Conservation (phyloP, 2,888 invertebrate species). For the Napeogenes sylphis region DNA sequence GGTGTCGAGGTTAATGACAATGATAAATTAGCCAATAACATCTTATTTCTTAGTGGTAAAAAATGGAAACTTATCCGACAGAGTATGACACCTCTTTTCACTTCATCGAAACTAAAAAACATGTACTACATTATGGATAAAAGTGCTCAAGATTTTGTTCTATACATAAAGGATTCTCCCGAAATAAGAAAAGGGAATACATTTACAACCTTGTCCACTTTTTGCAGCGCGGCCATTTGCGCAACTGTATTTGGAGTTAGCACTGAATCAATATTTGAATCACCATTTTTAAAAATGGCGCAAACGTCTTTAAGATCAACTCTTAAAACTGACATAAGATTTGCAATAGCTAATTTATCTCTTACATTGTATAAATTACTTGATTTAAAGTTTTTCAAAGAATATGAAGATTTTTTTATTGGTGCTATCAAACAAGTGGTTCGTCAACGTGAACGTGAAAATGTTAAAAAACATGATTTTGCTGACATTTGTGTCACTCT, state of each 20-base stretch:
- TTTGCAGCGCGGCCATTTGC: constrained; percentile 40
- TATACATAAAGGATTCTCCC: constrained; percentile 40
- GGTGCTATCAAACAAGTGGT: constrained; percentile 51
- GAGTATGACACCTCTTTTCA: constrained; percentile 55
- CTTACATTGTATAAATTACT: constrained; percentile 35
- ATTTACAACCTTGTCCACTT: constrained; percentile 34
- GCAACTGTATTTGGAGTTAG: constrained; percentile 53
- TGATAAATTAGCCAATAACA: constrained; percentile 35
- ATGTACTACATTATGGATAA: constrained; percentile 57
- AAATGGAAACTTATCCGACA: constrained; percentile 51
- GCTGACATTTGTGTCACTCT: constrained; percentile 51
- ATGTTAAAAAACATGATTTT: constrained; percentile 51
- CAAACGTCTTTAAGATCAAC: constrained; percentile 28
- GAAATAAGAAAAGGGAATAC: constrained; percentile 34
- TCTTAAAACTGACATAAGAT: constrained; percentile 29
- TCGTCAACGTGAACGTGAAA: constrained; percentile 43
- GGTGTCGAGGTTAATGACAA: constrained; percentile 28
- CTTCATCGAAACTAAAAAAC: constrained; percentile 50
- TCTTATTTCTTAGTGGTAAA: constrained; percentile 36
- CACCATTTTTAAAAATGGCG: constrained; percentile 39
- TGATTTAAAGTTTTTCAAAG: constrained; percentile 43
- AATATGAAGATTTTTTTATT: constrained; percentile 51
- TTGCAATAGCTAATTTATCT: constrained; percentile 29
- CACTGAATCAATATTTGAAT: constrained; percentile 43
- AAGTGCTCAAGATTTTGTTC: constrained; percentile 48